phyloP scores from a whole-genome alignment of 2,888 invertebrate genomes.

The Epiblema foenella region DNA sequence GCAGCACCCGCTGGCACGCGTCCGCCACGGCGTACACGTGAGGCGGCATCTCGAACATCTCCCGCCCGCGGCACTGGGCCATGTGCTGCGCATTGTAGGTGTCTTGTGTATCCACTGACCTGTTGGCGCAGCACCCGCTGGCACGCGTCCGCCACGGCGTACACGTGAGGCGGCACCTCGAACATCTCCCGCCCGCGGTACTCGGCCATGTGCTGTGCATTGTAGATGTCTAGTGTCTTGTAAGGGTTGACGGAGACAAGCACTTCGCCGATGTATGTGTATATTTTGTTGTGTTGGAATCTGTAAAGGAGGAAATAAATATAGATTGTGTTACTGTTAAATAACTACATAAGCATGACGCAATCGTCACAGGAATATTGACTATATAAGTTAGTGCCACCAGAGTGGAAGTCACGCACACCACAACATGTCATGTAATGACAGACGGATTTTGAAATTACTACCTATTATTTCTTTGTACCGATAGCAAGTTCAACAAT shows the following conservation, averaged over 20 bases:
- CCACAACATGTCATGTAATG: too few species aligned
- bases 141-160: slow-evolving; percentile 98
- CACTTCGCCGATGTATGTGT: slow-evolving; percentile 99
- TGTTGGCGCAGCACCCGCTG: slow-evolving; percentile 96
- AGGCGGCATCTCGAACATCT: slow-evolving; percentile 98
- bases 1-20: slow-evolving; percentile 96
- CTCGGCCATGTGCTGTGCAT: slow-evolving; percentile 92
- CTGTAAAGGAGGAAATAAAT: slow-evolving; percentile 85
- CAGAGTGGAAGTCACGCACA: too few species aligned
- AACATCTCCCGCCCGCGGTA: slow-evolving; percentile 97
- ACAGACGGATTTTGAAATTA: too few species aligned
- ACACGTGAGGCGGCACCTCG: slow-evolving; percentile 98
- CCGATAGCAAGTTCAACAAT: too few species aligned
- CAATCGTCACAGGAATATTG: neutral
- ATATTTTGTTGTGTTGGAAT: slow-evolving; percentile 95
- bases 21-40: slow-evolving; percentile 99
- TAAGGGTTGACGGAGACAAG: slow-evolving; percentile 99
- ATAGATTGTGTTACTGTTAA: slow-evolving; percentile 49
- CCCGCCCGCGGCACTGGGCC: slow-evolving; percentile 94
- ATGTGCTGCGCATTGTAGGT: slow-evolving; percentile 93
- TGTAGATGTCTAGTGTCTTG: slow-evolving; percentile 96
- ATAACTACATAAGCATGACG: neutral
- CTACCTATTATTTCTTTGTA: too few species aligned
- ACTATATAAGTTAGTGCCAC: neutral
- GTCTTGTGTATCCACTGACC: slow-evolving; percentile 82